Evolutionary conservation across 2,797 vertebrate species (phyloP), one percentile per base, ranked within the genome.

Genomic region (Neoniphon sammara): DNA sequence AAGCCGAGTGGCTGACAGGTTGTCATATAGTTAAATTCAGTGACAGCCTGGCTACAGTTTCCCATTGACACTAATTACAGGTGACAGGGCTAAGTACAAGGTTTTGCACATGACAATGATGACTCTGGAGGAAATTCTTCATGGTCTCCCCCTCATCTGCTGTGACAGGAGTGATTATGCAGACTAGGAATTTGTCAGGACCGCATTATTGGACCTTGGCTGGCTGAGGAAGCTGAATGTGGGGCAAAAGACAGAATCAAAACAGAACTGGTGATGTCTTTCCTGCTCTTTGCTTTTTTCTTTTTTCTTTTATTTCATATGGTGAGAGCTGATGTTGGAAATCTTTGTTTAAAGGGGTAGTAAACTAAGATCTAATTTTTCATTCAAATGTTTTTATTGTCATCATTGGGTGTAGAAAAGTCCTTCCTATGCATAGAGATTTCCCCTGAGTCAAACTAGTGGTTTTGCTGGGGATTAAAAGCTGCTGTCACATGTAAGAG

Each of bases 71-170:
- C 70, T 91, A 91, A 93, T 93, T 91, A 85, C 85, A 92, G 92
- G 88, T 91, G 93, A 92, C 92, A 91, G 83, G 89, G 86, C 86
- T 91, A 93, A 93, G 85, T 87, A 88, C 82, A 66, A 90, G 85
- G 83, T 84, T 87, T 81, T 81, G 84, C 87, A 82, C 87, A 75
- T 82, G 81, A 80, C 88, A 91, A 90, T 65, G 82, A 88, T 82
- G 86, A 91, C 87, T 91, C 80, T 42, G 30, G 85, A 88, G 83
- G 83, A 91, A 91, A 88, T 92, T 92, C 80, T 88, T 90, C 86
- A 90, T 52, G 79, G 70, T 79, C 70, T 78, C 75, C 59, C 49
- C 80, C 80, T 80, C 55, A 56, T 78, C 78, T 70, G 61, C 86
- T 65, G 73, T 91, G 91, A 92, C 88, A 91, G 83, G 66, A 85